A percentile compares a stretch with the other conserved stretches of the same genome.
Evolutionary conservation across 2,113 vertebrate genomes (phyloP).

Genomic region (Pangasianodon hypophthalmus): DNA sequence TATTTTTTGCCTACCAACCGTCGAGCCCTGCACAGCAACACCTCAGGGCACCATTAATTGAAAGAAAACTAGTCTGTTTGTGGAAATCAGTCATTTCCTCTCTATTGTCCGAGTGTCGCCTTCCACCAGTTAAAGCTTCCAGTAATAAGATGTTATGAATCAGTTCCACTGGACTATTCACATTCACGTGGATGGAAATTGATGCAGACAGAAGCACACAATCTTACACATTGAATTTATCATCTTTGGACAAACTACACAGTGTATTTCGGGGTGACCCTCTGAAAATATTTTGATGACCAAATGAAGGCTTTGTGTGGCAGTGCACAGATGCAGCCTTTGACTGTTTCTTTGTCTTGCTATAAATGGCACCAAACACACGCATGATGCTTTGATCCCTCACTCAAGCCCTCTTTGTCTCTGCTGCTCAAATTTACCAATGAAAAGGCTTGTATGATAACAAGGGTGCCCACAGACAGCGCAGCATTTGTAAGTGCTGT

Average conservation of each 20-base stretch:
- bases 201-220: not conserved
- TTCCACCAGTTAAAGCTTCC: not conserved
- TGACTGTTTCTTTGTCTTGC: conserved; percentile 47
- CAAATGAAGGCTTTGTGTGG: conserved; percentile 44
- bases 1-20: conserved; percentile 51
- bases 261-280: conserved; percentile 15
- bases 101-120: conserved; percentile 11
- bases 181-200: not conserved
- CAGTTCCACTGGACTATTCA: not conserved
- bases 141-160: conserved; percentile 4
- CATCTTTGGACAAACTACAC: conserved; percentile 20
- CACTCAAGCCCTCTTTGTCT: conserved; percentile 54
- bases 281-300: conserved; percentile 52
- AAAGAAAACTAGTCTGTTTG: conserved; percentile 44
- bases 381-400: conserved; percentile 48
- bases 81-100: conserved; percentile 30
- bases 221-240: not conserved
- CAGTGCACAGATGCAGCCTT: conserved; percentile 41
- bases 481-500: conserved; percentile 32
- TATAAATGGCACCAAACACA: conserved; percentile 53
- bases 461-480: conserved; percentile 40
- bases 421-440: conserved; percentile 43
- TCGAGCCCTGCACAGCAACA: conserved; percentile 29
- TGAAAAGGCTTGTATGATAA: conserved; percentile 52
- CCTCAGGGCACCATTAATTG: conserved; percentile 46